These are phyloP conservation scores for Gila orcuttii DNA, from an alignment of 2,113 vertebrate species.

Conservation along the genomic window DNA sequence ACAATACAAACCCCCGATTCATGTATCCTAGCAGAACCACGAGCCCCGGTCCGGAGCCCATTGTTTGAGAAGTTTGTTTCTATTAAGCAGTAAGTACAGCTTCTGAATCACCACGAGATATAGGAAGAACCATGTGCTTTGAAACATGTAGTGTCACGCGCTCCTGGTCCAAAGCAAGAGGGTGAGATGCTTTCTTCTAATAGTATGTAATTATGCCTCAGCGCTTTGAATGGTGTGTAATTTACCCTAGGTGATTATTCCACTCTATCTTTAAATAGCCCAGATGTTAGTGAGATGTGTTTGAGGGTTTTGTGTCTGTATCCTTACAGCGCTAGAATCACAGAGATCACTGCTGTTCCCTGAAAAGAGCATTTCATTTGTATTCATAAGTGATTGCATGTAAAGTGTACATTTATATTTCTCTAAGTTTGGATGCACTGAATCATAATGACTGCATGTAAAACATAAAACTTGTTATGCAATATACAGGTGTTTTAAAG, in stretches of 20 bases:
- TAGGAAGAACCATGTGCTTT: neutral
- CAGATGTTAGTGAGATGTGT: neutral
- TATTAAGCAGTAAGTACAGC: slow-evolving; percentile 45
- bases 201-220: slow-evolving; percentile 42
- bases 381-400: neutral
- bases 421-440: too few species aligned
- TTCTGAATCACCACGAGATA: slow-evolving; percentile 37
- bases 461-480: neutral
- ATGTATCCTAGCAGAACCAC: slow-evolving; percentile 65
- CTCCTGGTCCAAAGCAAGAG: slow-evolving; percentile 5
- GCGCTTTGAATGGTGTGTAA: slow-evolving; percentile 16
- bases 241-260: slow-evolving; percentile 27
- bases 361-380: neutral
- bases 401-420: too few species aligned
- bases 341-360: neutral
- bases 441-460: neutral
- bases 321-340: neutral
- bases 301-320: neutral
- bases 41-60: slow-evolving; percentile 42
- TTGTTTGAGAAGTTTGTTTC: slow-evolving; percentile 59
- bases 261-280: slow-evolving; percentile 6
- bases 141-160: neutral
- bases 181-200: neutral
- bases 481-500: neutral
- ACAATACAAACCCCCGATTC: slow-evolving; percentile 52